Evolutionary conservation across 2,888 invertebrate species (phyloP).

Genomic region (Drosophila cognata): DNA sequence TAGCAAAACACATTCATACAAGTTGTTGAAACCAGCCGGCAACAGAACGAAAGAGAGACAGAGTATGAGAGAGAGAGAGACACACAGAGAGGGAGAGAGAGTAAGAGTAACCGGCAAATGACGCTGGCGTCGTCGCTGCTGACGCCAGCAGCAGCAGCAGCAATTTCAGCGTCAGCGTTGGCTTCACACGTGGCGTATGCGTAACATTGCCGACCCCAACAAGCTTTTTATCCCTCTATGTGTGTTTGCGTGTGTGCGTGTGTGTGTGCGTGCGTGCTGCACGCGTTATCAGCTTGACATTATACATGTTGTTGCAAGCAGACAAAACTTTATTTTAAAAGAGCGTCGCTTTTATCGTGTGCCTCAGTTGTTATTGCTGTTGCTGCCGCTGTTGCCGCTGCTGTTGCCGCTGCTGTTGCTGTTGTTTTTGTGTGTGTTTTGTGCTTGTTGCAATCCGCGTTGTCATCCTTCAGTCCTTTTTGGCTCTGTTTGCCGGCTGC

Average conservation of each 20-base stretch:
- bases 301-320: conserved; percentile 13
- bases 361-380: conserved; percentile 18
- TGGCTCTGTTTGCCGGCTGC: conserved; percentile 63
- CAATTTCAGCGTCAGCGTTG: conserved; percentile 6
- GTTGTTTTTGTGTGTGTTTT: background rate
- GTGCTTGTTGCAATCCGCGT: conserved; percentile 19
- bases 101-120: conserved; percentile 33
- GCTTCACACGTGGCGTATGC: conserved; percentile 64
- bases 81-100: background rate
- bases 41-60: conserved; percentile 1
- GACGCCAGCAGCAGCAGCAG: conserved; percentile 8
- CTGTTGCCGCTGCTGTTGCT: conserved; percentile 5
- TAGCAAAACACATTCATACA: conserved; percentile 76
- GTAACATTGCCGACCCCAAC: conserved; percentile 49
- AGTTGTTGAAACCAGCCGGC: conserved; percentile 68
- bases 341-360: conserved; percentile 38
- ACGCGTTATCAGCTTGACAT: conserved; percentile 42
- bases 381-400: no score
- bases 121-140: conserved; percentile 9
- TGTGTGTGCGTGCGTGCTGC: conserved; percentile 1
- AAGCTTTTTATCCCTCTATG: conserved; percentile 9
- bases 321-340: conserved; percentile 50
- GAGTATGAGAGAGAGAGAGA: background rate
- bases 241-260: background rate
- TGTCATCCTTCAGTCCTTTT: conserved; percentile 33